Evolutionary conservation across 1,140 invertebrate species (phyloP).

Genomic region (Gryon sp.): DNA sequence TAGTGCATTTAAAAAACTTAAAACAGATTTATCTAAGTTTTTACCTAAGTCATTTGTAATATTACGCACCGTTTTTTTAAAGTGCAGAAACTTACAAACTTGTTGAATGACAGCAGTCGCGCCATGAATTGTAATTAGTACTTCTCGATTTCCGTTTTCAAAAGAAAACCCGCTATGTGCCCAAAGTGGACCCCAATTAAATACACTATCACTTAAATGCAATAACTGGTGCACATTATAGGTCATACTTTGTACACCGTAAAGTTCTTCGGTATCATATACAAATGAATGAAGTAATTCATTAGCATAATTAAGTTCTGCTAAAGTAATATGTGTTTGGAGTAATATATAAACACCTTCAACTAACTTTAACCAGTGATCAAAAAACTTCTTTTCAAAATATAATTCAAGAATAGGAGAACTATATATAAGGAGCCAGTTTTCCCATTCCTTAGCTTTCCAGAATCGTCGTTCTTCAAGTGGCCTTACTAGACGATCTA

Average conservation of each 20-base stretch:
- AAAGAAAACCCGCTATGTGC: no score
- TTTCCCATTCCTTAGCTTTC: constrained; percentile 51
- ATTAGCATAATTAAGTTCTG: constrained; percentile 29
- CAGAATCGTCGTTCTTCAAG: constrained; percentile 39
- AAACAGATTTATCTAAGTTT: no score
- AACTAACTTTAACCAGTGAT: constrained; percentile 27
- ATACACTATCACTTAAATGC: no score
- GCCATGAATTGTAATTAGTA: constrained; percentile 19
- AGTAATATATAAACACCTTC: constrained; percentile 39
- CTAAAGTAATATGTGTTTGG: constrained; percentile 20
- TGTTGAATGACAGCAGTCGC: no score
- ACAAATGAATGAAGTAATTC: constrained; percentile 37
- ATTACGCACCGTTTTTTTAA: constrained; percentile 3
- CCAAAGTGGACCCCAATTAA: no score
- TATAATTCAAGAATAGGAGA: constrained; percentile 15
- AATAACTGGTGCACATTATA: constrained; percentile 47
- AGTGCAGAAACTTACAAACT: constrained; percentile 16
- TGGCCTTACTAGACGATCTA: constrained; percentile 20
- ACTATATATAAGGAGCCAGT: constrained; percentile 47
- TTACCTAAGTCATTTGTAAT: constrained; percentile 14
- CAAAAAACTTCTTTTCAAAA: constrained; percentile 5
- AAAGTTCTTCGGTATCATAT: constrained; percentile 15
- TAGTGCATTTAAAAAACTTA: no score
- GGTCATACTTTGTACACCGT: constrained; percentile 22
- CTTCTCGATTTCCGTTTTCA: constrained; percentile 33